Base-by-base conservation (phyloP, 2,113 vertebrate genomes). In the Pelecanus crispus region DNA sequence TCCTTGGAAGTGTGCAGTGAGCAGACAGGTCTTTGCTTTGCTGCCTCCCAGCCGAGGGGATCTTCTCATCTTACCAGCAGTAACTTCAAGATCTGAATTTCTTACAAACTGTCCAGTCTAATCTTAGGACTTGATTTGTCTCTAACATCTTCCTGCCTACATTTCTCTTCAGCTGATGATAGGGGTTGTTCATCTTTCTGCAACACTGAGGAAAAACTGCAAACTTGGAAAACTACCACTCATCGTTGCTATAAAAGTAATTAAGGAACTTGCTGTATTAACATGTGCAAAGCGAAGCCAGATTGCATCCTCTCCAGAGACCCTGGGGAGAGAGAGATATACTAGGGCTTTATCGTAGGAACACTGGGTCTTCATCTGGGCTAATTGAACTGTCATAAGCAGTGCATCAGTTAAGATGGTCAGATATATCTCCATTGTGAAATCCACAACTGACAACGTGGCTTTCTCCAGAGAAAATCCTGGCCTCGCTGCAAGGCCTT, bases 321-420 rank as follows among this genome's bases (percentile, higher is more conserved):
- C 91, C 81, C 63, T 53, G 47, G 91, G 28, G 18, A 91, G 77
- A 91, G 52, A 91, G 52, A 89, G 90, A 97, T 71, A 88, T 93
- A 86, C 28, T 49, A n/a, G 38, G 83, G 91, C 71, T 96, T 96
- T 97, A 89, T 96, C 82, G 3, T 11, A 92, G 93, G 63, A 88
- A 65, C 84, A 61, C 50, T 66, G 45, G 53, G 62, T 91, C 85
- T 94, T 87, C 28, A 0, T 70, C 53, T 81, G 47, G 61, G 91
- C 95, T 98, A 97, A 98, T 94, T 97, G 94, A 97, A 93, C 97
- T 97, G 95, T 98, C 94, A 96, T 94, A 94, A 94, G 80, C 82
- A 13, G 61, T 42, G 93, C 94, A 95, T 93, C 91, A 91, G 94
- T 87, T 90, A 72, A 81, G 90, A 92, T 1, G 10, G 78, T 82